Base-by-base conservation (phyloP, 2,797 vertebrate genomes). In the Huso huso region DNA sequence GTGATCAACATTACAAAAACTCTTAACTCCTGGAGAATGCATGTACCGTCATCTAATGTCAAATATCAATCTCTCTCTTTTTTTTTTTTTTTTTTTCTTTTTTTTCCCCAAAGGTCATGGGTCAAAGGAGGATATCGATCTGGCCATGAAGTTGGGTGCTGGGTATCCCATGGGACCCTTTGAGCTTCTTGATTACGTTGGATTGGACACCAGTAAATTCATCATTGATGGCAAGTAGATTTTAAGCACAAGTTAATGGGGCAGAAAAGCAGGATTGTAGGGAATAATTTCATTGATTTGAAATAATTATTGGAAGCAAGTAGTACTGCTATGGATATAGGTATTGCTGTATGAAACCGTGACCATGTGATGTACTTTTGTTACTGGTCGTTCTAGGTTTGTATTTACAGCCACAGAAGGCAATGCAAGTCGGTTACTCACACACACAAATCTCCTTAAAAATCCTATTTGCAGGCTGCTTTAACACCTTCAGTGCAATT, bases 121-220 rank as follows among this genome's bases (percentile, higher is more conserved):
- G 51, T 95, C 96, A 72, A 99, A 96, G 85, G 96, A 99, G 73
- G 96, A 99, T 86, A 96, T 97, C 48, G 97, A 99, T 71, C 78
- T 86, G n/a, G 95, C 93, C 18, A 98, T 99, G 95, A 99, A 98
- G 78, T 81, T 99, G 5, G 97, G 97, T 1, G 91, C 94, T 7
- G 93, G 95, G 9, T 93, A 98, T 82, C 97, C 96, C 49, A 97
- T 99, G 95, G 97, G 96, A 11, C 97, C 97, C 0, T 94, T 99
- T 77, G 96, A 99, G 78, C 92, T 99, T 12, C 73, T 92, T 12
- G 97, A 99, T 81, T 99, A 97, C 0, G 92, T 99, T 6, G 97
- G 97, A 68, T 82, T 99, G 72, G 97, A 99, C 79, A 98, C 94
- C 6, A 72, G 79, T 0, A 98, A 99, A 86, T 97, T 93, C 78